A percentile compares a stretch with the other conserved stretches of the same genome.
These are phyloP conservation scores for Lophotis ruficrista DNA, from an alignment of 2,113 vertebrate species.

Conservation along the genomic window DNA sequence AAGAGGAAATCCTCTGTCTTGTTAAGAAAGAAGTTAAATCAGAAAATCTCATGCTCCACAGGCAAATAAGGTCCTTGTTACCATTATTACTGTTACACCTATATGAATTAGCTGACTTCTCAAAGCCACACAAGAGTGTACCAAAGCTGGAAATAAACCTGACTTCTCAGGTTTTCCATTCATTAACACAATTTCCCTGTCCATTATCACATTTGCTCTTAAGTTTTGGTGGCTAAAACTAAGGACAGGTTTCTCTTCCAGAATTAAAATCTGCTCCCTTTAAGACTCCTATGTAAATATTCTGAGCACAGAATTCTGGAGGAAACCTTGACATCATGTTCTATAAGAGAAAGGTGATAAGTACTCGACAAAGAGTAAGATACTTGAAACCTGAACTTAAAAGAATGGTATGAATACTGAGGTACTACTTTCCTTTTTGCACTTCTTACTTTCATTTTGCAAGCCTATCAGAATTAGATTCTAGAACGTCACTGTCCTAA, in stretches of 20 bases:
- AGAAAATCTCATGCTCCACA: neutral
- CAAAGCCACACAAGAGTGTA: neutral
- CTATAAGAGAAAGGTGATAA: neutral
- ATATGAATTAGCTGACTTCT: neutral
- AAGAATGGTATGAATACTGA: rapidly evolving
- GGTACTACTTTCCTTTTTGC: neutral
- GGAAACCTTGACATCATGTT: neutral
- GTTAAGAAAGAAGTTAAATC: neutral
- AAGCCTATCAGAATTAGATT: neutral
- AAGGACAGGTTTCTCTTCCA: neutral
- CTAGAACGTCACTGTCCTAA: too few relatives aligned
- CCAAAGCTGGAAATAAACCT: neutral
- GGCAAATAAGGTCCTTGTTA: neutral
- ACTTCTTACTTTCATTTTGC: neutral
- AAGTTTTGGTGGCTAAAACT: neutral
- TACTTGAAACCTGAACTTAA: neutral
- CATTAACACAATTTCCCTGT: neutral
- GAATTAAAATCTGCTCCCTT: neutral
- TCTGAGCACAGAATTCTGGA: neutral
- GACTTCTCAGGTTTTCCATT: neutral
- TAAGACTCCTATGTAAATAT: neutral
- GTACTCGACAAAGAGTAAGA: neutral
- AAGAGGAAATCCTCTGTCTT: neutral
- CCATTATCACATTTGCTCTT: neutral
- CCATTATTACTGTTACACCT: neutral